A percentile compares a stretch with the other conserved stretches of the same genome.
These are phyloP conservation scores for Lithophane ornitopus DNA, from an alignment of 2,888 invertebrate genomes.

Conservation along the genomic window DNA sequence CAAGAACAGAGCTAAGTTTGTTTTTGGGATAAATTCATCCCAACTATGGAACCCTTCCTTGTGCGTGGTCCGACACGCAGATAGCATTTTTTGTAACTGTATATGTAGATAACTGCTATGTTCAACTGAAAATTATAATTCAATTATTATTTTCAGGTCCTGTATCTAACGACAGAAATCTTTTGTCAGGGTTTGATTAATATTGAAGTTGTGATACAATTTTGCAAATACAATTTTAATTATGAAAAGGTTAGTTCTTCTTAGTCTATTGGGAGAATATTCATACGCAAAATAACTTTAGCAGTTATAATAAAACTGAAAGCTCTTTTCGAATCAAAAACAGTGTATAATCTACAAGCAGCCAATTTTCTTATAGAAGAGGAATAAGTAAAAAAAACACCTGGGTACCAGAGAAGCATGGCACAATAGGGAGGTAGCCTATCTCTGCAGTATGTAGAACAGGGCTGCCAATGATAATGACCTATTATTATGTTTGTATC, in stretches of 20 bases:
- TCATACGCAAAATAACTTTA: neutral
- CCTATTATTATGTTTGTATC: neutral
- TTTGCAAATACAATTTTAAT: neutral
- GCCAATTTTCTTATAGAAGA: no score
- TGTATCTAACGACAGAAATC: slow-evolving; percentile 1
- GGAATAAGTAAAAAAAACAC: neutral
- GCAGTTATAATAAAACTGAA: neutral
- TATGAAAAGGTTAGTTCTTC: slow-evolving; percentile 2
- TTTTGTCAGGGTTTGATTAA: slow-evolving; percentile 15
- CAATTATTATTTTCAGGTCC: neutral
- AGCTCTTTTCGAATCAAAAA: neutral
- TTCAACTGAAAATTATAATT: neutral
- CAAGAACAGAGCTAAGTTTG: no score
- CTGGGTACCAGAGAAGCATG: neutral
- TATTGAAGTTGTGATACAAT: slow-evolving; percentile 19
- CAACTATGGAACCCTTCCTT: no score
- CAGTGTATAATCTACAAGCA: no score
- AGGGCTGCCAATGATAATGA: neutral
- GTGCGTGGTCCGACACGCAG: no score
- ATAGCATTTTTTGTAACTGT: no score
- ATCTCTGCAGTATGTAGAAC: neutral
- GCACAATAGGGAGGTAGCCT: neutral
- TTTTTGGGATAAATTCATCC: no score
- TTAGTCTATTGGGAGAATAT: neutral
- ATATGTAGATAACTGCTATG: neutral